phyloP scores from a whole-genome alignment of 2,797 vertebrate genomes.

The Knipowitschia caucasica region DNA sequence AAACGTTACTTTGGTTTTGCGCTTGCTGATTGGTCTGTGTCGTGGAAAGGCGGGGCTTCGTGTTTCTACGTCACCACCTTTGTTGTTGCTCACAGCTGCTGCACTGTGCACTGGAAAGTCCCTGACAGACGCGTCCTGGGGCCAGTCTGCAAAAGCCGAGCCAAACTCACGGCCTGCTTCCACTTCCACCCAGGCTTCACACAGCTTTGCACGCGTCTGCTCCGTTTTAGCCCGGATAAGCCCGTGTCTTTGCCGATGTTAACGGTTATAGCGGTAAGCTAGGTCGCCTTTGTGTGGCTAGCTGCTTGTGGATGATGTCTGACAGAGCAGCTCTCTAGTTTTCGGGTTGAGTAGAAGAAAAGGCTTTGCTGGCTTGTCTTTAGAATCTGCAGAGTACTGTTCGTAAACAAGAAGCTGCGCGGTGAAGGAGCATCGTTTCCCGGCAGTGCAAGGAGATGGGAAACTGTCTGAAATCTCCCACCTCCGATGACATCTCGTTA shows the following conservation, averaged over 20 bases:
- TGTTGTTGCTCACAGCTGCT: conserved; percentile 51
- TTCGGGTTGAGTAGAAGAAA: conserved; percentile 49
- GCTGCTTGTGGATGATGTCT: conserved; percentile 69
- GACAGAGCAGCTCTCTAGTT: conserved; percentile 51
- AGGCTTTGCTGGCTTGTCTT: conserved; percentile 24
- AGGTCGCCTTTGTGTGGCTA: conserved; percentile 79
- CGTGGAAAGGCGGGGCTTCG: conserved; percentile 43
- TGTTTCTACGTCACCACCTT: conserved; percentile 52
- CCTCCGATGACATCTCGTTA: conserved; percentile 96
- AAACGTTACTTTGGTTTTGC: conserved; percentile 16
- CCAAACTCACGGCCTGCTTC: conserved; percentile 5
- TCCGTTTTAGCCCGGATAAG: neutral
- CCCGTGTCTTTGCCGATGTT: conserved; percentile 31
- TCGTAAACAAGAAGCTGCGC: conserved; percentile 29
- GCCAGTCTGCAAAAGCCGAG: conserved; percentile 9
- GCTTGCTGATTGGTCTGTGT: conserved; percentile 42
- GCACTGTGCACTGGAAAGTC: conserved; percentile 54
- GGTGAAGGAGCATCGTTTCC: conserved; percentile 35
- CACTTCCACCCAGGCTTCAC: conserved; percentile 5
- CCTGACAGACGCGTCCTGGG: conserved; percentile 43
- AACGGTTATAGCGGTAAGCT: conserved; percentile 60
- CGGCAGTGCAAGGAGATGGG: conserved; percentile 82
- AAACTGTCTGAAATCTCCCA: conserved; percentile 95
- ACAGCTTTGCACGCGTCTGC: neutral
- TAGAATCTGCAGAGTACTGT: conserved; percentile 10